A percentile compares a stretch with the other conserved stretches of the same genome.
These are phyloP conservation scores for Lucilia cuprina DNA, from an alignment of 1,140 invertebrate species.

Conservation along the genomic window DNA sequence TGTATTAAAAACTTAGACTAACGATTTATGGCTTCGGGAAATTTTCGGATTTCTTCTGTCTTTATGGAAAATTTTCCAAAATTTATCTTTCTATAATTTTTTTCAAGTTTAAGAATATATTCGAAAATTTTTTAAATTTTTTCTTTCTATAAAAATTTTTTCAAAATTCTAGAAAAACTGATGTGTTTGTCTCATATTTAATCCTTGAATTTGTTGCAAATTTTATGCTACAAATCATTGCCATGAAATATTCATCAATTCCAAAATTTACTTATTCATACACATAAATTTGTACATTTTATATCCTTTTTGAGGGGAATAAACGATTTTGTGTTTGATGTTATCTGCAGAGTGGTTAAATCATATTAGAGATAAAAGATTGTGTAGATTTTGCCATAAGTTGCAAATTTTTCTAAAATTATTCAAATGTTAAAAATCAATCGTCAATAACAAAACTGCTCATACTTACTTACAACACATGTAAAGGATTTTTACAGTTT, in stretches of 20 bases:
- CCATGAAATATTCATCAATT: constrained; percentile 15
- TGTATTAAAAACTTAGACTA: too few species aligned
- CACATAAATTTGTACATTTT: neutral
- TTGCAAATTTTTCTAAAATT: neutral
- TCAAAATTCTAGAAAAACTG: too few species aligned
- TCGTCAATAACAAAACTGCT: neutral
- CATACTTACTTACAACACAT: neutral
- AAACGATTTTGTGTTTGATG: neutral
- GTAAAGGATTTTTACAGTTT: neutral
- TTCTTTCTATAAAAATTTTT: too few species aligned
- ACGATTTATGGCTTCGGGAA: too few species aligned
- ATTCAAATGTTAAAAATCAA: neutral
- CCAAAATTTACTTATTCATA: neutral
- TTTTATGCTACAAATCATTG: constrained; percentile 9
- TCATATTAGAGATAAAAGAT: neutral
- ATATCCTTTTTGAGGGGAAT: neutral
- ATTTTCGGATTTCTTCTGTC: too few species aligned
- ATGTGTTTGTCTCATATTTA: too few species aligned
- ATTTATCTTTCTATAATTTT: too few species aligned
- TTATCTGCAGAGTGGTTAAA: neutral
- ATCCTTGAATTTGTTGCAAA: neutral
- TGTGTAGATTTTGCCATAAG: neutral
- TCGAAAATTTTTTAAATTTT: too few species aligned
- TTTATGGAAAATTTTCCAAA: too few species aligned
- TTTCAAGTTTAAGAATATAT: too few species aligned